Percentiles rank a stretch among this genome's conserved stretches.
Conservation (phyloP, 1,140 invertebrate genomes). For the Rhagoletis zephyria region DNA sequence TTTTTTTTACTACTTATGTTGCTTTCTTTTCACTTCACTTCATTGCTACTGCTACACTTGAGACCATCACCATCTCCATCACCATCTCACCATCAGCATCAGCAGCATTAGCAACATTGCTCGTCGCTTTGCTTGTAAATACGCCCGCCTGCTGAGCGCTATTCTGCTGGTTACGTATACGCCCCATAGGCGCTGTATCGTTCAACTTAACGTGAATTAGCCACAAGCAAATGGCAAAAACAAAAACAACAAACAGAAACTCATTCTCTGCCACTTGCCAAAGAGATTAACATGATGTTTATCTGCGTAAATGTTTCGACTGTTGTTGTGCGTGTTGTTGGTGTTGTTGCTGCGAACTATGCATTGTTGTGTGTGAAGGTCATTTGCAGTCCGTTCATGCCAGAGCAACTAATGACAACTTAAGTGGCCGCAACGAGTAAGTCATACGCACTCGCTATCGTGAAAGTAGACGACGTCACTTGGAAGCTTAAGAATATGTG, state of each 20-base stretch:
- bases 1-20: slow-evolving; percentile 4
- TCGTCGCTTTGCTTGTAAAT: background rate
- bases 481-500: too few species aligned
- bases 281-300: slow-evolving; percentile 53
- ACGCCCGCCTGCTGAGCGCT: slow-evolving; percentile 3
- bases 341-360: background rate
- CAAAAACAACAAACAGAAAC: background rate
- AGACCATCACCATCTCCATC: background rate
- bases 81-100: background rate
- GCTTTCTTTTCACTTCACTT: slow-evolving; percentile 16
- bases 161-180: slow-evolving; percentile 22
- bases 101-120: background rate
- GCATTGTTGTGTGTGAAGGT: slow-evolving; percentile 3
- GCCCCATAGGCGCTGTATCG: background rate
- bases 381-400: slow-evolving; percentile 39
- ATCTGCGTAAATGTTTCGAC: slow-evolving; percentile 47
- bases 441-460: background rate
- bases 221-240: slow-evolving; percentile 7
- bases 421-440: slow-evolving; percentile 44
- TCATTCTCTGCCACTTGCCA: slow-evolving; percentile 10
- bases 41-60: slow-evolving; percentile 20
- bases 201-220: background rate
- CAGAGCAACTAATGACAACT: slow-evolving; percentile 44
- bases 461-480: too few species aligned
- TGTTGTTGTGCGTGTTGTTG: slow-evolving; percentile 1